These are phyloP conservation scores for Plotosus lineatus DNA, from an alignment of 2,113 vertebrate species.

Conservation along the genomic window DNA sequence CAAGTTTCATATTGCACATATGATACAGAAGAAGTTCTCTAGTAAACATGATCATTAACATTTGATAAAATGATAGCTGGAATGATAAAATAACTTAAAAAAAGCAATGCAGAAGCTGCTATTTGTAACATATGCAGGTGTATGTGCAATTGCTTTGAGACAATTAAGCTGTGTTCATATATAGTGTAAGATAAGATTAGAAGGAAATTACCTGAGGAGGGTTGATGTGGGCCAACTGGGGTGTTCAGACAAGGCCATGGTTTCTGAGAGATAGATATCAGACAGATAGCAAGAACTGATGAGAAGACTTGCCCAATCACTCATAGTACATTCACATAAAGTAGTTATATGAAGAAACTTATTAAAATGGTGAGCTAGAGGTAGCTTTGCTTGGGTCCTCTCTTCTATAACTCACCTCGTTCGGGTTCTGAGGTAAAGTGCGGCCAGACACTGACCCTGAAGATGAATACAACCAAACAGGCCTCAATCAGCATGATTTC, in stretches of 20 bases:
- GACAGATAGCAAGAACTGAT: constrained; percentile 3
- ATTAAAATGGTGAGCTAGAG: background rate
- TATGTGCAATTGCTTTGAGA: background rate
- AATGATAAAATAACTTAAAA: no score
- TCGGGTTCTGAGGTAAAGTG: background rate
- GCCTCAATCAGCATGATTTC: background rate
- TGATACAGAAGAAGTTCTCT: background rate
- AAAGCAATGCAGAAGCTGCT: background rate
- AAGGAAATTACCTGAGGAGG: constrained; percentile 19
- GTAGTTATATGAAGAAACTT: background rate
- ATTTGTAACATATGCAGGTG: background rate
- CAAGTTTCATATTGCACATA: no score
- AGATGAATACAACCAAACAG: background rate
- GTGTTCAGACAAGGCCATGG: constrained; percentile 9
- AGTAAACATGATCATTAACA: no score
- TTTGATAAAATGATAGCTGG: no score
- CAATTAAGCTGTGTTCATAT: background rate
- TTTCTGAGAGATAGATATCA: constrained; percentile 5
- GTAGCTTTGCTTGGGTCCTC: background rate
- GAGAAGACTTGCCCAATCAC: background rate
- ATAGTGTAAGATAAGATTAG: constrained; percentile 3
- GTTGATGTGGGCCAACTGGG: background rate
- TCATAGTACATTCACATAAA: background rate
- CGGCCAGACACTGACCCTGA: background rate
- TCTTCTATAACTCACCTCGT: constrained; percentile 15